phyloP scores from a whole-genome alignment of 1,140 invertebrate species.

The Trachymyrmex septentrionalis region DNA sequence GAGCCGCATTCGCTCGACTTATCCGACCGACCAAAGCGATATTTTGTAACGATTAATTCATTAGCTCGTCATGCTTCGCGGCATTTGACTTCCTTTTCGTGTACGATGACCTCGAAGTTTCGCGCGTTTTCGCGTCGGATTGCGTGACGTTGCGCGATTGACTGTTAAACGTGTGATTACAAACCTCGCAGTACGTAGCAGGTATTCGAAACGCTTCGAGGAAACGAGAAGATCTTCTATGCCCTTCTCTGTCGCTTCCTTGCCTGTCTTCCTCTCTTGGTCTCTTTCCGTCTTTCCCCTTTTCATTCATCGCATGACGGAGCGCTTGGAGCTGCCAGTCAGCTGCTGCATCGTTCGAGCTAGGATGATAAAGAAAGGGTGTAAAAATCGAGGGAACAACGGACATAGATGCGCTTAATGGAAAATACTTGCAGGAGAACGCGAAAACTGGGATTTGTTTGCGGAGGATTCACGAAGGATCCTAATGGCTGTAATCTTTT shows the following conservation, averaged over 20 bases:
- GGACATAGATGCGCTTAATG: slow-evolving; percentile 35
- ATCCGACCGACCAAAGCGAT: slow-evolving; percentile 45
- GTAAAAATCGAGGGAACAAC: slow-evolving; percentile 60
- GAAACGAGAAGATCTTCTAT: slow-evolving; percentile 68
- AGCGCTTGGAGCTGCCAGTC: slow-evolving; percentile 26
- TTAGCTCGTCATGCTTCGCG: slow-evolving; percentile 75
- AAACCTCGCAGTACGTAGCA: slow-evolving; percentile 67
- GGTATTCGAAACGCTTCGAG: slow-evolving; percentile 74
- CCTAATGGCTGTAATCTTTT: slow-evolving; percentile 54
- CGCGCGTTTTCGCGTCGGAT: slow-evolving; percentile 66
- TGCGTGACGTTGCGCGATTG: slow-evolving; percentile 79
- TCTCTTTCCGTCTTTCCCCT: background rate
- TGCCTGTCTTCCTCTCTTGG: background rate
- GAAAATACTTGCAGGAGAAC: slow-evolving; percentile 48
- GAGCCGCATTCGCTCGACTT: background rate
- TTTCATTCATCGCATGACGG: slow-evolving; percentile 39
- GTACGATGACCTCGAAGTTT: slow-evolving; percentile 47
- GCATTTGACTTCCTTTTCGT: slow-evolving; percentile 70
- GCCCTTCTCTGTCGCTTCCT: slow-evolving; percentile 6
- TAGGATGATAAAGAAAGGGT: slow-evolving; percentile 51
- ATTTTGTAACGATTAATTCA: slow-evolving; percentile 78
- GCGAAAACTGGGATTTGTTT: slow-evolving; percentile 20
- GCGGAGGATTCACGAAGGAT: slow-evolving; percentile 11
- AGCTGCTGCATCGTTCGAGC: slow-evolving; percentile 32
- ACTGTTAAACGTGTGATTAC: slow-evolving; percentile 80